Evolutionary conservation across 1,140 invertebrate species (phyloP).

Genomic region (Tetraneura akinire): DNA sequence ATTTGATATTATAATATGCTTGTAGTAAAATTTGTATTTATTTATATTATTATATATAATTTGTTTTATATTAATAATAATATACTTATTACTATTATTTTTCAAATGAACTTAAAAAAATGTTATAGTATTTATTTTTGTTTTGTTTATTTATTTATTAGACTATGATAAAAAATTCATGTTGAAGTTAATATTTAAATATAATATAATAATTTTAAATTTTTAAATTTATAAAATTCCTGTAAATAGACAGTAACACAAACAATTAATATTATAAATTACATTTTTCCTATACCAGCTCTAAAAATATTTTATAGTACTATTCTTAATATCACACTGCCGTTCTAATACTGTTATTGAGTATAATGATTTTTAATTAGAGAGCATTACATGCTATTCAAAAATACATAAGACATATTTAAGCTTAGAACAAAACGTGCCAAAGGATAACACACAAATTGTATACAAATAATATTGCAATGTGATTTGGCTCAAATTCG

Average conservation of each 20-base stretch:
- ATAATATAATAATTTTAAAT: neutral
- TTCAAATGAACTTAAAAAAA: constrained; percentile 19
- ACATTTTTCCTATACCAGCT: neutral
- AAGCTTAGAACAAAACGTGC: constrained; percentile 42
- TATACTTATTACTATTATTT: constrained; percentile 24
- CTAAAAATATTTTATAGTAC: neutral
- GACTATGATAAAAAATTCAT: constrained; percentile 11
- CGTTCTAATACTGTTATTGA: neutral
- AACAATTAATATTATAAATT: constrained; percentile 10
- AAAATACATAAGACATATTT: constrained; percentile 29
- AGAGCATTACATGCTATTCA: neutral
- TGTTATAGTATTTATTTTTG: neutral
- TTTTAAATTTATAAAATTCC: neutral
- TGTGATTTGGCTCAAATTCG: constrained; percentile 47
- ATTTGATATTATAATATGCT: constrained; percentile 41
- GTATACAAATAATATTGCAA: constrained; percentile 43
- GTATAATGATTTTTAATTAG: neutral
- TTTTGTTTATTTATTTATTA: constrained; percentile 30
- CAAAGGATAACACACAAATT: constrained; percentile 48
- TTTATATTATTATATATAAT: constrained; percentile 25
- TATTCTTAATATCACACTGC: neutral
- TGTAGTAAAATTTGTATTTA: constrained; percentile 41
- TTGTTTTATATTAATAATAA: constrained; percentile 27
- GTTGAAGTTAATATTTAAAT: neutral
- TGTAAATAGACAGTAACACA: neutral